phyloP scores from a whole-genome alignment of 2,888 invertebrate genomes.

The Agriopis leucophaearia region DNA sequence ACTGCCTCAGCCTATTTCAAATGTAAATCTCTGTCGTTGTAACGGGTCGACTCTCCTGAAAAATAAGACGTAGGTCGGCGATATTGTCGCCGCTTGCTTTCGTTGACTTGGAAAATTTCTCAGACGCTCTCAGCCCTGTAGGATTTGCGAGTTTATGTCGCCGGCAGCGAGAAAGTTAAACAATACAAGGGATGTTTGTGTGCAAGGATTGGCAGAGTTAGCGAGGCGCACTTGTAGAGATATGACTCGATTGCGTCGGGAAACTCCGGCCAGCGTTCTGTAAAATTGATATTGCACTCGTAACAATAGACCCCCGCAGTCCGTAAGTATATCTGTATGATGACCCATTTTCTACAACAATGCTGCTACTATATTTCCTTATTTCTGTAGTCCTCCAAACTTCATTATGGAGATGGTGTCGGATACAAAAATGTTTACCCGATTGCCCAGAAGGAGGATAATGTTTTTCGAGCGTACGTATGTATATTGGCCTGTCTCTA shows the following conservation, averaged over 20 bases:
- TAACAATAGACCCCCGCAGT: constrained; percentile 16
- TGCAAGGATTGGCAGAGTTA: constrained; percentile 56
- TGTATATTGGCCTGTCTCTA: no score
- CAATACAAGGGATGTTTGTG: constrained; percentile 64
- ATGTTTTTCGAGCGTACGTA: not conserved
- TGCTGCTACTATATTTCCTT: constrained; percentile 1
- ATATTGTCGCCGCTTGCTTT: constrained; percentile 75
- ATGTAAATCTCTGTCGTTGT: constrained; percentile 81
- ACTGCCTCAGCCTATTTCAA: constrained; percentile 76
- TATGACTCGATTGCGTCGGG: constrained; percentile 51
- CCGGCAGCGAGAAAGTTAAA: constrained; percentile 69
- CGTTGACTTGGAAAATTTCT: constrained; percentile 75
- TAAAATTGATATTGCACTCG: constrained; percentile 49
- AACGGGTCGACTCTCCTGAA: constrained; percentile 74
- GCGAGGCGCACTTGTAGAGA: constrained; percentile 40
- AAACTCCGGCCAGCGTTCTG: constrained; percentile 42
- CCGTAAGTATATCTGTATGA: constrained; percentile 11
- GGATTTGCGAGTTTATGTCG: constrained; percentile 77
- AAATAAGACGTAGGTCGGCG: constrained; percentile 78
- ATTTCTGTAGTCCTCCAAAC: constrained; percentile 14
- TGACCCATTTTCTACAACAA: constrained; percentile 23
- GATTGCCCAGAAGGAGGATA: no score
- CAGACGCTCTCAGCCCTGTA: constrained; percentile 65
- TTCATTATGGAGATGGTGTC: constrained; percentile 11
- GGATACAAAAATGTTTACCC: not conserved